Evolutionary conservation across 2,113 vertebrate species (phyloP).

Genomic region (Microtus pennsylvanicus): DNA sequence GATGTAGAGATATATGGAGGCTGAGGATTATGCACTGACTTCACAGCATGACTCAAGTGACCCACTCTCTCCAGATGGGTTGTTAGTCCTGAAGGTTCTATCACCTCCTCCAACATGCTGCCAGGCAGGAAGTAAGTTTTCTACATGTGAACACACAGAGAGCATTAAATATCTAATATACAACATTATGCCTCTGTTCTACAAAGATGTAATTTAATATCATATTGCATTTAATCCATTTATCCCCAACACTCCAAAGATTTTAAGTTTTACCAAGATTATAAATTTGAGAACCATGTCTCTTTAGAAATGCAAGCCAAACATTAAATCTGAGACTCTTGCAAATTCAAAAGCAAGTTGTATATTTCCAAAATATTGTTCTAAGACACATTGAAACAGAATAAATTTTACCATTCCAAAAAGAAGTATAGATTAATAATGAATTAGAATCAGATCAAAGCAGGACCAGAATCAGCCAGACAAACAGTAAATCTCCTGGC

Average conservation of each 20-base stretch:
- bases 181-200: neutral
- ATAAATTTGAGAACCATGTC: neutral
- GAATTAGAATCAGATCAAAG: neutral
- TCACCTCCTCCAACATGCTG: neutral
- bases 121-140: neutral
- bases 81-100: neutral
- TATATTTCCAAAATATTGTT: neutral
- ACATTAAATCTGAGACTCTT: neutral
- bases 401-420: neutral
- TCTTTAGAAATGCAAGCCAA: neutral
- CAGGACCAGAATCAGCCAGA: neutral
- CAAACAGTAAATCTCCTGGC: neutral
- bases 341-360: neutral
- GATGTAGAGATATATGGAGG: too few species aligned
- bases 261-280: neutral
- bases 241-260: neutral
- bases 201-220: neutral
- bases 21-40: neutral
- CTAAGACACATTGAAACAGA: neutral
- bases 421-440: neutral
- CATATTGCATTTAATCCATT: neutral
- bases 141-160: neutral
- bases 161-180: neutral
- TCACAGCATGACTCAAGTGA: neutral
- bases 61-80: rapidly evolving